Evolutionary conservation across 2,113 vertebrate genomes (phyloP).

Genomic region (Formicarius rufipectus): DNA sequence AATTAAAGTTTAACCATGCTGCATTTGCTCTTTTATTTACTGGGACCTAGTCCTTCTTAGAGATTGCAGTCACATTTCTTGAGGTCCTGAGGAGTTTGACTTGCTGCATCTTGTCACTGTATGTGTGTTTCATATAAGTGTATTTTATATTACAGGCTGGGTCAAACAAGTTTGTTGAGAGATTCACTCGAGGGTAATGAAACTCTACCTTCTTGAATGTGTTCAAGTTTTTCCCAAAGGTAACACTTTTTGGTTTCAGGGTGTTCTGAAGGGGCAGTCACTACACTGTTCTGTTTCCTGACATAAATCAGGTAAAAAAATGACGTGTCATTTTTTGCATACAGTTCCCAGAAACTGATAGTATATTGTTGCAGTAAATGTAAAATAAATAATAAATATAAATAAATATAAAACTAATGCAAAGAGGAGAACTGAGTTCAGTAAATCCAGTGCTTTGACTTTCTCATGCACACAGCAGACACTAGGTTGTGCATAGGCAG

Average conservation of each 20-base stretch:
- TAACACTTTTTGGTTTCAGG: neutral
- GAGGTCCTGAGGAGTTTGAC: neutral
- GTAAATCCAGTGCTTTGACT: neutral
- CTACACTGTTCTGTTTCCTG: neutral
- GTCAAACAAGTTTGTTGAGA: neutral
- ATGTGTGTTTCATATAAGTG: neutral
- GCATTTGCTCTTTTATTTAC: slow-evolving; percentile 54
- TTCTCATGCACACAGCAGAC: neutral
- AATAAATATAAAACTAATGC: neutral
- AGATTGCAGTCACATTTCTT: neutral
- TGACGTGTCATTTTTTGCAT: neutral
- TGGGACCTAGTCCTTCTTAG: neutral
- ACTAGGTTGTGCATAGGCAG: neutral
- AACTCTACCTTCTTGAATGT: neutral
- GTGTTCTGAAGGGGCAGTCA: neutral
- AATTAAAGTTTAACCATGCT: slow-evolving; percentile 51
- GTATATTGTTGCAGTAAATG: neutral
- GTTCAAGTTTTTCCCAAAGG: neutral
- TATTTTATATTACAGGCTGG: neutral
- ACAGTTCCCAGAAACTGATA: neutral
- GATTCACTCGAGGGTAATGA: neutral
- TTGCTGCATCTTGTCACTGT: neutral
- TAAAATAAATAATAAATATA: too few relatives aligned
- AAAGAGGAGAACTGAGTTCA: neutral
- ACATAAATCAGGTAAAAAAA: neutral